Base-by-base conservation (phyloP, 2,888 invertebrate genomes). In the Caenorhabditis sulstoni region DNA sequence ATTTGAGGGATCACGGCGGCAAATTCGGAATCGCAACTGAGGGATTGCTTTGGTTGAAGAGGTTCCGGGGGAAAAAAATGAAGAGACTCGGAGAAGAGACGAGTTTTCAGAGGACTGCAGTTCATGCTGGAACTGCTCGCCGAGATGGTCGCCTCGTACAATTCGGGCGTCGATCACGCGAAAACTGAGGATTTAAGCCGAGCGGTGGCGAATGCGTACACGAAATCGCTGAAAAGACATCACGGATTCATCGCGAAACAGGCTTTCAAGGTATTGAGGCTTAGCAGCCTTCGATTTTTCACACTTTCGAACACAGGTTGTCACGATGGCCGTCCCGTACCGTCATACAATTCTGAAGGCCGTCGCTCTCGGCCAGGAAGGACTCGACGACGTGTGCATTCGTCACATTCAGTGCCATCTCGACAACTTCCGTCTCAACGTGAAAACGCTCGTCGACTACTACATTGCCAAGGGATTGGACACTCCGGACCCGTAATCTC, bases 41-140 rank as follows among this genome's bases (percentile, higher is more conserved):
- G 64, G 89, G 90, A 22, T 70, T 89, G 53, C 76, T 89, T 8
- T 89, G 89, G 89, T 78, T 89, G 44, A 89, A 89, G 73, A 81
- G 89, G 89, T 89, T 64, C 55, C 3, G 2, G 29, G n/a, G n/a
- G n/a, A n/a, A n/a, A n/a, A n/a, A n/a, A n/a, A n/a, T n/a, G n/a
- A n/a, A n/a, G n/a, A n/a, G n/a, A 7, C 29, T 29, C 29, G 3
- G 3, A 5, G 7, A 29, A 29, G 7, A 5, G 29, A 29, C 7
- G 3, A 29, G 4, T 29, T 41, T 76, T 3, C 71, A 89, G 89
- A 81, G 89, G 89, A 4, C 84, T 89, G 14, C 87, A 88, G 71
- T 89, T 89, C 75, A 90, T 89, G 89, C 76, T 89, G n/a, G 83
- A 86, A 52, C 74, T 89, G 66, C 79, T 89, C 22, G 55, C 79